These are phyloP conservation scores for Dorcus hopei DNA, from an alignment of 2,888 invertebrate species.

Conservation along the genomic window DNA sequence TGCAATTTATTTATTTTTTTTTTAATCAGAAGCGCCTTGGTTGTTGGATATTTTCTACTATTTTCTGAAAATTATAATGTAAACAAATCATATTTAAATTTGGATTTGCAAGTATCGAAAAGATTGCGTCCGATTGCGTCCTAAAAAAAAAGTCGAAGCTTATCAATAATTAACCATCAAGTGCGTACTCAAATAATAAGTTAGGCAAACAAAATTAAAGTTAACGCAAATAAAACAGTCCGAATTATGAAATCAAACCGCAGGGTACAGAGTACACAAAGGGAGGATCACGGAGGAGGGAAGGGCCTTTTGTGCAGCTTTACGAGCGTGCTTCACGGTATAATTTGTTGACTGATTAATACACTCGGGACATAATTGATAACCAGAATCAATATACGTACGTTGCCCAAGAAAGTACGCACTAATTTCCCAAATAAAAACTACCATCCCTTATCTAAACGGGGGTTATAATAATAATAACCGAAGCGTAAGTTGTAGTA, in stretches of 20 bases:
- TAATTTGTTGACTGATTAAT: constrained; percentile 41
- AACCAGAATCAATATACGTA: constrained; percentile 7
- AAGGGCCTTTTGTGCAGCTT: constrained; percentile 15
- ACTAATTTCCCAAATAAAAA: no score
- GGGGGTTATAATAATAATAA: constrained; percentile 6
- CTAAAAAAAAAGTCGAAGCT: not conserved
- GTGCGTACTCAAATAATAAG: constrained; percentile 34
- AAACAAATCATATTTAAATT: no score
- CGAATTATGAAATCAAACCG: constrained; percentile 42
- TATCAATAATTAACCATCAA: constrained; percentile 13
- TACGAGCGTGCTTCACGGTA: constrained; percentile 36
- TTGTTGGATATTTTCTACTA: no score
- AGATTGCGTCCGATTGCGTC: no score
- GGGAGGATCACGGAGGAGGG: constrained; percentile 28
- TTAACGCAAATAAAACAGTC: constrained; percentile 43
- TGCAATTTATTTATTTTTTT: no score
- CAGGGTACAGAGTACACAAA: constrained; percentile 41
- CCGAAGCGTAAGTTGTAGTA: not conserved
- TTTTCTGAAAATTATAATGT: no score
- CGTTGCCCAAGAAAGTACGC: not conserved
- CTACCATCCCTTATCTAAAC: no score
- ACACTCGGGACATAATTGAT: constrained; percentile 19
- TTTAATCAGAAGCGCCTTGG: no score
- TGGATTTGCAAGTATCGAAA: no score
- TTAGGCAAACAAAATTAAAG: constrained; percentile 45